Conservation (phyloP, 2,113 vertebrate genomes). For the Chaetodon trifascialis region DNA sequence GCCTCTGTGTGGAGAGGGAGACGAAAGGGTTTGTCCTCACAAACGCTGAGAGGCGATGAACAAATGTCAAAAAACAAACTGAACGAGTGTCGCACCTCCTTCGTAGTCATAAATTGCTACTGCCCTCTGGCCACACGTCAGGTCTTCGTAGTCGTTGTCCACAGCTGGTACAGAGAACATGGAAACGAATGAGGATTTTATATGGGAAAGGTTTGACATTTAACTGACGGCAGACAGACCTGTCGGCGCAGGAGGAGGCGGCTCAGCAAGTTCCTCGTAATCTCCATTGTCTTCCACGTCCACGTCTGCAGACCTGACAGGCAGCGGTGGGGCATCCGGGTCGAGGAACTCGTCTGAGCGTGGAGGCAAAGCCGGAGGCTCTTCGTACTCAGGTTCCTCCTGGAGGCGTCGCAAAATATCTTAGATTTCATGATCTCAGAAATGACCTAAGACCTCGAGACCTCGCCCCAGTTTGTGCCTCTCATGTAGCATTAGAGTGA, state of each 20-base stretch:
- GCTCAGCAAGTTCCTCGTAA: conserved; percentile 85
- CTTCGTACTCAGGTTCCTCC: conserved; percentile 62
- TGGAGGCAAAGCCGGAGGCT: conserved; percentile 71
- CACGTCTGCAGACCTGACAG: neutral
- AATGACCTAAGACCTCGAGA: neutral
- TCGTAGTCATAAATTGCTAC: conserved; percentile 90
- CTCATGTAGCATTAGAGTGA: neutral
- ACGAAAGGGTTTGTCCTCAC: neutral
- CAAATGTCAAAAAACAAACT: neutral
- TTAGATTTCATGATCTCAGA: neutral
- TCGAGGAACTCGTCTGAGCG: conserved; percentile 56
- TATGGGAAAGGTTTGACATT: neutral
- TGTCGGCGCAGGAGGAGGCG: neutral
- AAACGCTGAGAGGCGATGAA: neutral
- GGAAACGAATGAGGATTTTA: neutral
- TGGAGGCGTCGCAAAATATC: conserved; percentile 17
- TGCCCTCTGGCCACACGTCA: conserved; percentile 74
- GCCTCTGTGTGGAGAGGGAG: conserved; percentile 83
- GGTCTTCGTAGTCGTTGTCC: conserved; percentile 80
- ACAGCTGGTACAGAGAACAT: conserved; percentile 14
- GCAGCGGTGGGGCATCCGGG: neutral
- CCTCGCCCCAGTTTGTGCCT: neutral
- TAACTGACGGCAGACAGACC: conserved; percentile 55
- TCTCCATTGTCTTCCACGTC: conserved; percentile 72
- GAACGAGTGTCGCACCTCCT: conserved; percentile 84